These are phyloP conservation scores for Chironomus striatipennis DNA, from an alignment of 1,140 invertebrate genomes.

Conservation along the genomic window DNA sequence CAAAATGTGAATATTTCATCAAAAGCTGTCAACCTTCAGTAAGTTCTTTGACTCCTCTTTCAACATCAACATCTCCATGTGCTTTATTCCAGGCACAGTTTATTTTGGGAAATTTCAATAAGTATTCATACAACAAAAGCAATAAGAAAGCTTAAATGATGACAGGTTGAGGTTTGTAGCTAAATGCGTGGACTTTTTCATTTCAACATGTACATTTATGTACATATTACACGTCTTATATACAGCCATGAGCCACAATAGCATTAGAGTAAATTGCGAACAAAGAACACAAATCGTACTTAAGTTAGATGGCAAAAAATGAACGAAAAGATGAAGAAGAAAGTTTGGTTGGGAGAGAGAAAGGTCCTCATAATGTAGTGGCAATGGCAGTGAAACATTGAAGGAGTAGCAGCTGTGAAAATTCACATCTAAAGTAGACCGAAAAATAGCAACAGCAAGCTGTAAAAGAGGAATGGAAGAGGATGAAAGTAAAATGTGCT, in stretches of 20 bases:
- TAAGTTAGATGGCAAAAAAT: neutral
- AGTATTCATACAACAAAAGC: too few relatives aligned
- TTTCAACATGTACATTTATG: neutral
- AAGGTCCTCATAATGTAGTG: too few relatives aligned
- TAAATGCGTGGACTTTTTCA: neutral
- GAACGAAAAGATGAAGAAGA: neutral
- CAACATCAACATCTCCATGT: neutral
- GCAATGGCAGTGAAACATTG: neutral
- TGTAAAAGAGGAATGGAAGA: neutral
- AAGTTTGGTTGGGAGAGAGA: neutral
- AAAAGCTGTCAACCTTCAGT: neutral
- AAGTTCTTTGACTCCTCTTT: neutral
- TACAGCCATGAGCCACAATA: neutral
- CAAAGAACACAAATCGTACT: neutral
- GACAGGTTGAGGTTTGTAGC: slow-evolving; percentile 17
- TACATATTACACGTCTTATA: neutral
- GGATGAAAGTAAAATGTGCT: slow-evolving; percentile 11
- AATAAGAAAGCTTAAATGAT: slow-evolving; percentile 6
- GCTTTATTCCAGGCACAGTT: neutral
- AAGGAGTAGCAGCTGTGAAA: neutral
- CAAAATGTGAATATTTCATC: neutral
- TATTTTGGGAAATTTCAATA: neutral
- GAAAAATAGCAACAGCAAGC: too few relatives aligned
- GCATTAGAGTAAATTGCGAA: neutral
- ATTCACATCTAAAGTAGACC: neutral